phyloP scores from a whole-genome alignment of 2,797 vertebrate species.

The Nyctalus aviator region DNA sequence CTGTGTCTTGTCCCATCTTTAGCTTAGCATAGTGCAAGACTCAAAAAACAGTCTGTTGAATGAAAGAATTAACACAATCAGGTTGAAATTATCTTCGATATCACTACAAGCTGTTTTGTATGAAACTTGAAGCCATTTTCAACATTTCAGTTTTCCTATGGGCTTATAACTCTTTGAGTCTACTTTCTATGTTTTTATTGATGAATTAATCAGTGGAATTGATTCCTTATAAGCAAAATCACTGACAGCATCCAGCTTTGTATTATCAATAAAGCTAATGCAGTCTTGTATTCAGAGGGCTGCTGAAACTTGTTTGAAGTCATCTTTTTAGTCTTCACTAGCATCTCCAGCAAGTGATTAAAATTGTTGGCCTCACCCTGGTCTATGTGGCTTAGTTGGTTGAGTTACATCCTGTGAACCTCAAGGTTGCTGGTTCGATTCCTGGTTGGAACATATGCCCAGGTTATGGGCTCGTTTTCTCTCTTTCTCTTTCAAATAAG shows the following conservation, averaged over 20 bases:
- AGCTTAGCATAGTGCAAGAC: background rate
- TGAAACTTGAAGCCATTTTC: background rate
- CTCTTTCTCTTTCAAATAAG: too few species aligned
- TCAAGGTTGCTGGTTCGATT: too few species aligned
- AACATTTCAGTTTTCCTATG: background rate
- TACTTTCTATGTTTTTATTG: background rate
- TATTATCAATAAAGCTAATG: background rate
- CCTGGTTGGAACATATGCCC: too few species aligned
- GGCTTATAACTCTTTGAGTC: background rate
- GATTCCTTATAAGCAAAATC: conserved; percentile 13
- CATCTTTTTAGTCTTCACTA: background rate
- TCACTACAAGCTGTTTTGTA: background rate
- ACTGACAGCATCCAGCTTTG: background rate
- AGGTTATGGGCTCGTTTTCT: too few species aligned
- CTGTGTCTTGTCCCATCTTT: background rate
- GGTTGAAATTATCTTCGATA: background rate
- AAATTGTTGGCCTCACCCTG: background rate
- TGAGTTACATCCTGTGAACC: too few species aligned
- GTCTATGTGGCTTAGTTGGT: too few species aligned
- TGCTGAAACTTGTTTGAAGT: conserved; percentile 5
- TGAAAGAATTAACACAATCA: background rate
- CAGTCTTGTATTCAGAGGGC: background rate
- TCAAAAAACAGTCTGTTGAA: background rate
- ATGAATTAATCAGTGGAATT: background rate
- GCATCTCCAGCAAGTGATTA: background rate